These are phyloP conservation scores for Passer domesticus DNA, from an alignment of 2,113 vertebrate genomes.

Conservation along the genomic window DNA sequence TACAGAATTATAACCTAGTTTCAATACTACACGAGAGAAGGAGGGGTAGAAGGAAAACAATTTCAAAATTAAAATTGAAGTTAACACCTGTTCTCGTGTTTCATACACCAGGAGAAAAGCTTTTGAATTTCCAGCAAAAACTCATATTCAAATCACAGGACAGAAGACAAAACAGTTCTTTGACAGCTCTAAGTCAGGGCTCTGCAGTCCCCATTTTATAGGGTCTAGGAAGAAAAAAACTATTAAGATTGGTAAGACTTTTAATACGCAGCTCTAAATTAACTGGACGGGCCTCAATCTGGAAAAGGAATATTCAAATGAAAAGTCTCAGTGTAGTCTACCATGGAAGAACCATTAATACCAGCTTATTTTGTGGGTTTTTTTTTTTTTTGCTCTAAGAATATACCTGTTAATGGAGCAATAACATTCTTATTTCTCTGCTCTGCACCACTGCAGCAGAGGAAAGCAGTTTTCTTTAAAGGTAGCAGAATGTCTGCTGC, in stretches of 20 bases:
- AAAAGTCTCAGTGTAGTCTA: background rate
- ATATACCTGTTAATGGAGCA: background rate
- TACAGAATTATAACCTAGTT: background rate
- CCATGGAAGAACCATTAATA: background rate
- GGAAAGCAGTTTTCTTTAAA: background rate
- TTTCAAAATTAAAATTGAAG: background rate
- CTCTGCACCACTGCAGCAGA: background rate
- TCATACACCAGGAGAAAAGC: background rate
- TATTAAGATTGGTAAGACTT: background rate
- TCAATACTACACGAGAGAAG: background rate
- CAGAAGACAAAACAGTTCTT: background rate
- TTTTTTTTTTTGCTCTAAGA: background rate
- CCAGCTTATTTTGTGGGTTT: background rate
- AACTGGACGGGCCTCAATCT: background rate
- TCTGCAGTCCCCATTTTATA: background rate
- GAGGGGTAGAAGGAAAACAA: background rate
- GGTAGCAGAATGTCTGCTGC: background rate
- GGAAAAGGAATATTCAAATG: background rate
- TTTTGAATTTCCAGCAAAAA: background rate
- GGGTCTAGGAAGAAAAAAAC: background rate
- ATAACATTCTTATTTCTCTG: background rate
- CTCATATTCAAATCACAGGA: background rate
- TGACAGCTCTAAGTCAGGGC: background rate
- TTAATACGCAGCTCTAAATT: background rate
- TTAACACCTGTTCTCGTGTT: background rate